Conservation (phyloP, 2,888 invertebrate genomes). For the Monochamus alternatus region DNA sequence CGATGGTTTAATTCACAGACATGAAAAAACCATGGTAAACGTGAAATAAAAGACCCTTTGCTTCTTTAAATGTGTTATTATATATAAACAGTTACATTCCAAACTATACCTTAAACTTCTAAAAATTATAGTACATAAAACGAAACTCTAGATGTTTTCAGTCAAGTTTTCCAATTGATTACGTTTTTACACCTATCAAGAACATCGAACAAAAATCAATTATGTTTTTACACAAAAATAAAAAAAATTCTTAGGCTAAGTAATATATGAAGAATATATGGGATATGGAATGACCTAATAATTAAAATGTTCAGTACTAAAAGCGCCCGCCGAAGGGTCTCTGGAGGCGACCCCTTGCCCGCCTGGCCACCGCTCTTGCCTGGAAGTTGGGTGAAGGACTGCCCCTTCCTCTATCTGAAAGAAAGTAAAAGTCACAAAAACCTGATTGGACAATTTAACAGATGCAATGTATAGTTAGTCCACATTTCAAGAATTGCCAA, state of each 20-base stretch:
- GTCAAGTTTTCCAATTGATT: constrained; percentile 13
- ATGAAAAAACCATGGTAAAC: background rate
- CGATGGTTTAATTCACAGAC: too few relatives aligned
- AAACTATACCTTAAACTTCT: constrained; percentile 8
- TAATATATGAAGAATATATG: constrained; percentile 16
- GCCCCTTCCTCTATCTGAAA: constrained; percentile 57
- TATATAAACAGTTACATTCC: constrained; percentile 25
- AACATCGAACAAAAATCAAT: constrained; percentile 14
- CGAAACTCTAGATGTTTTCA: constrained; percentile 18
- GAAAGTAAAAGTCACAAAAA: background rate
- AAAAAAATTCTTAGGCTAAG: constrained; percentile 16
- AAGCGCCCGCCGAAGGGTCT: constrained; percentile 62
- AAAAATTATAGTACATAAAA: constrained; percentile 12
- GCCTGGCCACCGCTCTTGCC: constrained; percentile 61
- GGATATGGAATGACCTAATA: constrained; percentile 46
- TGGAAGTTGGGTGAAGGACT: constrained; percentile 59
- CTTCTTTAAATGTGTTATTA: constrained; percentile 7
- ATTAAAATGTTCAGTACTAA: constrained; percentile 34
- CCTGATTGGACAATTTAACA: too few relatives aligned
- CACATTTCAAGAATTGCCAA: too few relatives aligned
- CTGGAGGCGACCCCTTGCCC: constrained; percentile 63
- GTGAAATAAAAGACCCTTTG: background rate
- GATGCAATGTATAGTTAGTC: too few relatives aligned
- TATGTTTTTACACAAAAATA: constrained; percentile 25
- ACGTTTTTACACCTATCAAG: constrained; percentile 23